Evolutionary conservation across 2,797 vertebrate genomes (phyloP).

Genomic region (Phaenicophaeus curvirostris): DNA sequence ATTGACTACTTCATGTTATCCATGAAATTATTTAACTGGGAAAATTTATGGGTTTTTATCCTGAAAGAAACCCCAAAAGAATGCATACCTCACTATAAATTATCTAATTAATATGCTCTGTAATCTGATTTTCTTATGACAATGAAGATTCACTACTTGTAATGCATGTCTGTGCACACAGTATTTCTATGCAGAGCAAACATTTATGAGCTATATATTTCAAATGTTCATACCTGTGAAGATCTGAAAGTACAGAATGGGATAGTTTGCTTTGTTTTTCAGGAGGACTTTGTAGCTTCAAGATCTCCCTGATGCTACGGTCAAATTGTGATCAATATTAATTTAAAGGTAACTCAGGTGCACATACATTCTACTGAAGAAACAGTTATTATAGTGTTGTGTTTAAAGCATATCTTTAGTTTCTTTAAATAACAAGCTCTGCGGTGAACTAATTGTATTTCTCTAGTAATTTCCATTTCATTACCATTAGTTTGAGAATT

Average conservation of each 20-base stretch:
- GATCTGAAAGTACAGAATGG: background rate
- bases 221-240: background rate
- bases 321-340: background rate
- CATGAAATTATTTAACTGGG: background rate
- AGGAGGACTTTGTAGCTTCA: background rate
- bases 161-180: too few relatives aligned
- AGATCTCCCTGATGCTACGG: background rate
- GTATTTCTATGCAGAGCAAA: background rate
- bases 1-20: background rate
- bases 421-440: background rate
- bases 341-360: background rate
- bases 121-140: background rate
- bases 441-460: background rate
- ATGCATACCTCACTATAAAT: background rate
- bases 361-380: background rate
- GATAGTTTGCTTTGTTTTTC: background rate
- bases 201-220: background rate
- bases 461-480: background rate
- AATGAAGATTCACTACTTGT: background rate
- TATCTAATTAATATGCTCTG: background rate
- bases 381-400: too few relatives aligned
- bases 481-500: background rate
- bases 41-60: fast-evolving
- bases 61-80: background rate
- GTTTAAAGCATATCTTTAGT: background rate